Conservation (phyloP, 2,888 invertebrate genomes). For the Folsomia manolachei region DNA sequence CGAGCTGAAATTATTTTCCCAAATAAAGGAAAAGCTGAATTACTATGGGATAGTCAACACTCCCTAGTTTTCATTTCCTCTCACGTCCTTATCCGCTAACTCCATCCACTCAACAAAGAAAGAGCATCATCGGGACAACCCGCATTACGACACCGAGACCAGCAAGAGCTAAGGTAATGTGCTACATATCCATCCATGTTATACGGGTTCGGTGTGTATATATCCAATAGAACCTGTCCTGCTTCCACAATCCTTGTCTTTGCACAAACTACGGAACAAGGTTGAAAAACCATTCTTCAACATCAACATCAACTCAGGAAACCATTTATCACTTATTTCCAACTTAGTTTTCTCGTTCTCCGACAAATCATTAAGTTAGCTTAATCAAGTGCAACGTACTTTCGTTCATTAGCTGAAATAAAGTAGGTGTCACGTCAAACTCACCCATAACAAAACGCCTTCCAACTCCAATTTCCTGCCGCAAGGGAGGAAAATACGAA, state of each 20-base stretch:
- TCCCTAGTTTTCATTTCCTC: slow-evolving; percentile 16
- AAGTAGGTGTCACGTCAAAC: background rate
- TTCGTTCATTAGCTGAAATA: background rate
- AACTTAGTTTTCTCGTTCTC: background rate
- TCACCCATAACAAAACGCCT: background rate
- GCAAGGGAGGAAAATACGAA: background rate
- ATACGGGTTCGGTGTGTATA: too few species aligned
- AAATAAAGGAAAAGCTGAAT: background rate
- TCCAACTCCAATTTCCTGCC: background rate
- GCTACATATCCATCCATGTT: too few species aligned
- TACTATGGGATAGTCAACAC: background rate
- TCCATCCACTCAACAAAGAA: slow-evolving; percentile 22
- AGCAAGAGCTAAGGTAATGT: too few species aligned
- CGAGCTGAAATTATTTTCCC: slow-evolving; percentile 11
- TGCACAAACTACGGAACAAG: background rate
- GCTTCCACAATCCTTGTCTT: background rate
- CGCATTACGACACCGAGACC: too few species aligned
- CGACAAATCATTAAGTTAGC: background rate
- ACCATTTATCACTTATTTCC: slow-evolving; percentile 21
- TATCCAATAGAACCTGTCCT: too few species aligned
- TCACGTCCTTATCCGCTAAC: slow-evolving; percentile 18
- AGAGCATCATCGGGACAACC: too few species aligned
- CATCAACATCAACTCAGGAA: slow-evolving; percentile 10
- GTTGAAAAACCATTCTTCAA: background rate
- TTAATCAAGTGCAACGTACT: background rate